Percentiles rank a stretch among this genome's conserved stretches.
Conservation (phyloP, 2,113 vertebrate species). For the Muntiacus muntjak region DNA sequence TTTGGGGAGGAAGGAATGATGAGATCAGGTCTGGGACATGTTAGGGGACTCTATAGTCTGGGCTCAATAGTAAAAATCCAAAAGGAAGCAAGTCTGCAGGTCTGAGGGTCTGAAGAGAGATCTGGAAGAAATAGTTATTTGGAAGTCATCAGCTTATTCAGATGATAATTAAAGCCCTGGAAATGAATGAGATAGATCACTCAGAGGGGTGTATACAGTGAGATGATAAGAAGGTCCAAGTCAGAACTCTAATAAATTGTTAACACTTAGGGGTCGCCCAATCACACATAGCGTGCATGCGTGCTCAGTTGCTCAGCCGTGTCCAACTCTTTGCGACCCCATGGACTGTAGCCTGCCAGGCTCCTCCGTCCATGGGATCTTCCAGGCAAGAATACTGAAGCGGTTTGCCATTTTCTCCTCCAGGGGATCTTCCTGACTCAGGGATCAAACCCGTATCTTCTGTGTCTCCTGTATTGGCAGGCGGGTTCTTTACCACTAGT, state of each 20-base stretch:
- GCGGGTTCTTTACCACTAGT: neutral
- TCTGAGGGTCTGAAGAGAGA: neutral
- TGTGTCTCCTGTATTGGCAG: neutral
- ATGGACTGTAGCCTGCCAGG: neutral
- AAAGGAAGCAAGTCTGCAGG: neutral
- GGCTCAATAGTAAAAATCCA: neutral
- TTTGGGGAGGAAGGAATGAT: neutral
- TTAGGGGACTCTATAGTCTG: neutral
- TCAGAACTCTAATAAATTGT: neutral
- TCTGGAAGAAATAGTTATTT: neutral
- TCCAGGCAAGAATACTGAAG: neutral
- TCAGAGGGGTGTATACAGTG: neutral
- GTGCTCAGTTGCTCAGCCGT: accelerated
- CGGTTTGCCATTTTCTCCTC: neutral
- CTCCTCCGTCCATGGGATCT: neutral
- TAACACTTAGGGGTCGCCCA: neutral
- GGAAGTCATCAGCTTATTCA: neutral
- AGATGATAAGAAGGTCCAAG: neutral
- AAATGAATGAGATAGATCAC: neutral
- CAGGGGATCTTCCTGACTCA: neutral
- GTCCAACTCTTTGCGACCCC: neutral
- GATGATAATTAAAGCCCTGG: neutral
- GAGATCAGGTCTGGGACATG: neutral
- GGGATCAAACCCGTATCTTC: neutral
- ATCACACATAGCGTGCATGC: neutral